Evolutionary conservation across 1,140 invertebrate species (phyloP).

Genomic region (Cydia strobilella): DNA sequence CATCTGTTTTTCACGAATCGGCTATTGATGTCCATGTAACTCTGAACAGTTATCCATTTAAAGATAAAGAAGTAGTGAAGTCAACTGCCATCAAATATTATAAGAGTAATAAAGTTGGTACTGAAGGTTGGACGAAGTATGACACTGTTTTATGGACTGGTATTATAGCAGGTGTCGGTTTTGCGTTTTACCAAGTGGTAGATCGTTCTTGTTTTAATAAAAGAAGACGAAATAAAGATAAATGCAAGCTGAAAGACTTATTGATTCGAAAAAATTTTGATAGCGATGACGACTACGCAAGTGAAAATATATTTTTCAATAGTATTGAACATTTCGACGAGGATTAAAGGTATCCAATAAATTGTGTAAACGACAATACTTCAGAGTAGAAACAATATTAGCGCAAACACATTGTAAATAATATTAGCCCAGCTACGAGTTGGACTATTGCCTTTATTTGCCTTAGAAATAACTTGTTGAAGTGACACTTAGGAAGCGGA

Average conservation of each 20-base stretch:
- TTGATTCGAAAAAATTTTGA: constrained; percentile 2
- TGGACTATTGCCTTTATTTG: neutral
- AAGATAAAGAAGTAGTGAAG: constrained; percentile 38
- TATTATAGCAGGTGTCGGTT: constrained; percentile 42
- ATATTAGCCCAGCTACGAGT: neutral
- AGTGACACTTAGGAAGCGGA: too few species aligned
- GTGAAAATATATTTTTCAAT: neutral
- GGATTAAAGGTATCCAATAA: constrained; percentile 7
- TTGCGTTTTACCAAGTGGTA: constrained; percentile 43
- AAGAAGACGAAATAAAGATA: constrained; percentile 7
- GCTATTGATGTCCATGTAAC: constrained; percentile 79
- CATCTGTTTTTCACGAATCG: constrained; percentile 80
- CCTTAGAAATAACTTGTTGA: neutral
- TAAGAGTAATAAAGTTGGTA: constrained; percentile 41
- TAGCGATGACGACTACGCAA: constrained; percentile 8
- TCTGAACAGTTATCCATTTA: constrained; percentile 48
- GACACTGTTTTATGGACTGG: constrained; percentile 51
- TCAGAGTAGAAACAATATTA: neutral
- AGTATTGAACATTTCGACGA: neutral
- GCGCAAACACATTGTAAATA: neutral
- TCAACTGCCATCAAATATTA: constrained; percentile 41
- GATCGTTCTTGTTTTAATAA: constrained; percentile 39
- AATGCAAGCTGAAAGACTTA: constrained; percentile 19
- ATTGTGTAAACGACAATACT: neutral
- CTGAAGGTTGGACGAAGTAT: constrained; percentile 47